Percentiles rank a stretch among this genome's conserved stretches.
Evolutionary conservation across 2,113 vertebrate species (phyloP).

Genomic region (Sinocyclocheilus anshuiensis): DNA sequence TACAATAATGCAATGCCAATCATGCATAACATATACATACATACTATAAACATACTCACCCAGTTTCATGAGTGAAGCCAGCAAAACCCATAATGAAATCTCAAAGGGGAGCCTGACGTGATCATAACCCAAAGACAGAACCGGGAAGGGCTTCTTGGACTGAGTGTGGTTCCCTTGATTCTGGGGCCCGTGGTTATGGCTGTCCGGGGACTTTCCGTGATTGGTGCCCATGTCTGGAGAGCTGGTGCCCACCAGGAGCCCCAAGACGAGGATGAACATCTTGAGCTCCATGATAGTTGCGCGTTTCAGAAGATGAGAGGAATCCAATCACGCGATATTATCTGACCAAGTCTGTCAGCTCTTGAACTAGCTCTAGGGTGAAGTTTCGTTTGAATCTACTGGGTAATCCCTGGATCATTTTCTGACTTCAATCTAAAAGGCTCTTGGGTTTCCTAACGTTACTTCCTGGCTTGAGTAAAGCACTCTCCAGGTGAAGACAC

Average conservation of each 20-base stretch:
- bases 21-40: too few relatives aligned
- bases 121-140: constrained; percentile 81
- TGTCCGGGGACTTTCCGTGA: rapidly evolving
- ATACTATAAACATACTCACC: constrained; percentile 76
- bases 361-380: background rate
- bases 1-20: background rate
- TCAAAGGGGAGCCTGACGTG: constrained; percentile 85
- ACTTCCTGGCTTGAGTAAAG: constrained; percentile 12
- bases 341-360: background rate
- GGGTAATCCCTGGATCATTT: background rate
- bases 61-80: constrained; percentile 95
- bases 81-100: constrained; percentile 90
- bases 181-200: rapidly evolving
- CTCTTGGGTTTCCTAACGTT: background rate
- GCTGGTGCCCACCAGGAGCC: constrained; percentile 61
- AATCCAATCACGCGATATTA: background rate
- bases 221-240: constrained; percentile 53
- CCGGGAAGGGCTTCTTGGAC: constrained; percentile 84
- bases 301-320: background rate
- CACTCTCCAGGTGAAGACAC: background rate
- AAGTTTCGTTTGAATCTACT: background rate
- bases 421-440: background rate
- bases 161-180: background rate
- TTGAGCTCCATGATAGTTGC: constrained; percentile 33
- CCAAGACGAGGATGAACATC: constrained; percentile 59